phyloP scores from a whole-genome alignment of 2,797 vertebrate genomes.

The Thripadectes ignobilis region DNA sequence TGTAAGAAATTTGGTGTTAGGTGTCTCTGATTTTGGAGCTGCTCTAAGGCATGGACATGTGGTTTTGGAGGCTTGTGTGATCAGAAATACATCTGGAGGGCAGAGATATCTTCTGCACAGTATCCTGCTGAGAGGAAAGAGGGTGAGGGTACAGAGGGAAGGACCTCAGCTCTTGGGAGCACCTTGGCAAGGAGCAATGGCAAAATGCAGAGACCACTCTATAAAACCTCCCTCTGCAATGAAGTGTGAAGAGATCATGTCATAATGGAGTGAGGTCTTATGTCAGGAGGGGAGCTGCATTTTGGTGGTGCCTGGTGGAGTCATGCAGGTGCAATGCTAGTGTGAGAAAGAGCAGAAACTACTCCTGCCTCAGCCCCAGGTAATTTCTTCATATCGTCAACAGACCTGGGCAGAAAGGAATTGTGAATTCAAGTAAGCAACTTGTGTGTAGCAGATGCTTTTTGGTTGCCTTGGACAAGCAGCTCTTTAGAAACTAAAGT shows the following conservation, averaged over 20 bases:
- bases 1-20: background rate
- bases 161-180: fast-evolving
- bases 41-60: background rate
- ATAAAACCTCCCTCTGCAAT: background rate
- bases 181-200: fast-evolving
- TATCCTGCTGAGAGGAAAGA: background rate
- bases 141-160: fast-evolving
- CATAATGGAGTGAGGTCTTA: fast-evolving
- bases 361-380: background rate
- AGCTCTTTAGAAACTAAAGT: background rate
- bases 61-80: background rate
- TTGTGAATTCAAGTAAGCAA: background rate
- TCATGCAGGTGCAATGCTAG: background rate
- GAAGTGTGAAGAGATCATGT: fast-evolving
- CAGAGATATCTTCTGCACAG: background rate
- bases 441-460: background rate
- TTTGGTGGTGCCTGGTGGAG: background rate
- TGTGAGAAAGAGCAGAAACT: background rate
- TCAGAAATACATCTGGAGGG: background rate
- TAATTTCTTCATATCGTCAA: background rate
- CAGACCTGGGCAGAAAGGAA: background rate
- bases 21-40: background rate
- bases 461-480: background rate
- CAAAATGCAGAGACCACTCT: background rate
- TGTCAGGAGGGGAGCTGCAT: background rate